These are phyloP conservation scores for Eublepharis macularius DNA, from an alignment of 2,113 vertebrate species.

Conservation along the genomic window DNA sequence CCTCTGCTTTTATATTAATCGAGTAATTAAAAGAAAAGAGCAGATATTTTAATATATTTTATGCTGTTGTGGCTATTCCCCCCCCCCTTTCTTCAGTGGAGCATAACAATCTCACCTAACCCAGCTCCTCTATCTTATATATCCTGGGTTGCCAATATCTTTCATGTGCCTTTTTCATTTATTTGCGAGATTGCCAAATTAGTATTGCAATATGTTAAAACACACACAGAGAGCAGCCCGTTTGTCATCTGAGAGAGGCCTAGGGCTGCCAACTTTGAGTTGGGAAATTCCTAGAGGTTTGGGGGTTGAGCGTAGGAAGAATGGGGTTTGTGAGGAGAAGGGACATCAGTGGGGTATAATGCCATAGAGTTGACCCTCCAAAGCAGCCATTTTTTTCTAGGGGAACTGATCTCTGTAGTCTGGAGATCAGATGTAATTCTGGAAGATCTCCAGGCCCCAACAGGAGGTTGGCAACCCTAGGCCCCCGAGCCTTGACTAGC, in stretches of 20 bases:
- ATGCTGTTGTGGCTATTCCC: not conserved
- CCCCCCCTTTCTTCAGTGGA: not conserved
- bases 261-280: no score
- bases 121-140: not conserved
- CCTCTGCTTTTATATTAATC: not conserved
- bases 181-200: not conserved
- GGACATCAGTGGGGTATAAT: no score
- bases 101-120: not conserved
- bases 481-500: not conserved
- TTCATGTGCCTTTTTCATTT: not conserved
- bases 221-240: no score
- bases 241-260: not conserved
- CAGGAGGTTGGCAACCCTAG: no score
- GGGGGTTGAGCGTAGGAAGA: no score
- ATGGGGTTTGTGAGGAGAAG: no score
- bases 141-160: not conserved
- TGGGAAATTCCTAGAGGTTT: no score
- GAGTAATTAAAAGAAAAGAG: not conserved
- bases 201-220: not conserved
- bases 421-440: no score
- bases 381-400: no score
- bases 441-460: no score
- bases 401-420: no score
- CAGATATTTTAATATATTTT: not conserved
- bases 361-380: no score